A percentile compares a stretch with the other conserved stretches of the same genome.
Evolutionary conservation across 2,888 invertebrate species (phyloP).

Genomic region (Hypselothyrea guttata): DNA sequence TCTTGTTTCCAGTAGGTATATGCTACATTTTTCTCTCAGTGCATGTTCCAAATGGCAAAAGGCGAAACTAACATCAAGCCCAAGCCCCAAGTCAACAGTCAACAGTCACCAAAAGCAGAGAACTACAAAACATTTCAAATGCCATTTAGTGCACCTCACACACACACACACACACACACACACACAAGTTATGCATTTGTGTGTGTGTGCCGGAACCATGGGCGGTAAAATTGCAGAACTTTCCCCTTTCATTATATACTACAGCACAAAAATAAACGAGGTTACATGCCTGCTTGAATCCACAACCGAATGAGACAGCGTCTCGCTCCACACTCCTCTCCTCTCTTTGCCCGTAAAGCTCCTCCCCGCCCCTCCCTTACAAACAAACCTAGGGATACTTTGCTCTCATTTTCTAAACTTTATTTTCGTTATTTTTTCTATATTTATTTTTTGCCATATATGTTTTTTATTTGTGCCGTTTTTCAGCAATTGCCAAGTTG

Average conservation of each 20-base stretch:
- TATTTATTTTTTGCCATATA: too few species aligned
- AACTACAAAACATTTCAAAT: constrained; percentile 77
- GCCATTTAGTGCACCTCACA: constrained; percentile 69
- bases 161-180: constrained; percentile 30
- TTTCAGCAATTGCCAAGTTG: constrained; percentile 58
- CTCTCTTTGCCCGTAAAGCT: too few species aligned
- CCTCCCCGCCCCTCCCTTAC: too few species aligned
- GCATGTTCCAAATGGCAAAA: constrained; percentile 65
- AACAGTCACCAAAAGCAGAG: constrained; percentile 52
- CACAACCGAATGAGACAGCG: constrained; percentile 73
- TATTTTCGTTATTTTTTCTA: not conserved
- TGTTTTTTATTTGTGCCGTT: constrained; percentile 13
- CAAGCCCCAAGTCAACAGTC: constrained; percentile 16
- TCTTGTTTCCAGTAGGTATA: too few species aligned
- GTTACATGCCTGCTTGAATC: constrained; percentile 76
- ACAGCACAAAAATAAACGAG: constrained; percentile 65
- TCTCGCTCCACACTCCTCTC: constrained; percentile 28
- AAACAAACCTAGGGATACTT: too few species aligned
- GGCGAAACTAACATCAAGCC: constrained; percentile 67
- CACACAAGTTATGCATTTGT: not conserved
- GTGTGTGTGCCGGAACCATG: constrained; percentile 55
- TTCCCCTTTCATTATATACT: constrained; percentile 74
- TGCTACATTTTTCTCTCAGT: too few species aligned
- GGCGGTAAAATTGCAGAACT: constrained; percentile 74
- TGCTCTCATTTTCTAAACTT: constrained; percentile 52